Conservation (phyloP, 2,797 vertebrate genomes). For the Eurystomus glaucurus region DNA sequence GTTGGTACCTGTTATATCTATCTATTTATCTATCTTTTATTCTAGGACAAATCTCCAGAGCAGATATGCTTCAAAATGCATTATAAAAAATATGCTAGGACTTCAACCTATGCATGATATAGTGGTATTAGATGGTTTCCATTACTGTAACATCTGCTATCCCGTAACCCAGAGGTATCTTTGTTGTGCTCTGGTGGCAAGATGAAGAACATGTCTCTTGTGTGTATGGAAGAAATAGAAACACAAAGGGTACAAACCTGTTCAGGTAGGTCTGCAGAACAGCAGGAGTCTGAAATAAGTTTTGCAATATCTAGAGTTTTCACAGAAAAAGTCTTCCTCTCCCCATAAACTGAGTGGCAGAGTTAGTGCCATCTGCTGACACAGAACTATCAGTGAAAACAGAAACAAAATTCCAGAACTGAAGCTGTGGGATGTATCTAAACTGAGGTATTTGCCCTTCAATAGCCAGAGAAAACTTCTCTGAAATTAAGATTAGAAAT, state of each 20-base stretch:
- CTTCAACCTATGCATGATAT: background rate
- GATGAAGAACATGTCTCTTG: background rate
- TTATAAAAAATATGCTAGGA: background rate
- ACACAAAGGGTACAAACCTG: background rate
- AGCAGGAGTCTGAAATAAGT: background rate
- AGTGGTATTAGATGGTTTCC: background rate
- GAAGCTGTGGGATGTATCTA: background rate
- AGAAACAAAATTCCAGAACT: background rate
- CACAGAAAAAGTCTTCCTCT: background rate
- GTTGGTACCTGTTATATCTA: background rate
- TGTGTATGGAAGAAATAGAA: background rate
- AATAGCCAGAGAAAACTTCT: background rate
- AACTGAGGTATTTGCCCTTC: background rate
- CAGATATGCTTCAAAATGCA: background rate
- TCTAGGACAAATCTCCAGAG: background rate
- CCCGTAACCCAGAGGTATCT: background rate
- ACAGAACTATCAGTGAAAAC: background rate
- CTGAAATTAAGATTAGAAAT: background rate
- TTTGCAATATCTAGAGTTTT: background rate
- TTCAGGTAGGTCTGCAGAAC: background rate
- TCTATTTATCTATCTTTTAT: background rate
- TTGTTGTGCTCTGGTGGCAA: background rate
- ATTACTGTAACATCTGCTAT: background rate
- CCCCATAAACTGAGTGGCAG: accelerated
- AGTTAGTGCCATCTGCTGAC: background rate